phyloP scores from a whole-genome alignment of 2,888 invertebrate species.

The Orchesellides sinensis region DNA sequence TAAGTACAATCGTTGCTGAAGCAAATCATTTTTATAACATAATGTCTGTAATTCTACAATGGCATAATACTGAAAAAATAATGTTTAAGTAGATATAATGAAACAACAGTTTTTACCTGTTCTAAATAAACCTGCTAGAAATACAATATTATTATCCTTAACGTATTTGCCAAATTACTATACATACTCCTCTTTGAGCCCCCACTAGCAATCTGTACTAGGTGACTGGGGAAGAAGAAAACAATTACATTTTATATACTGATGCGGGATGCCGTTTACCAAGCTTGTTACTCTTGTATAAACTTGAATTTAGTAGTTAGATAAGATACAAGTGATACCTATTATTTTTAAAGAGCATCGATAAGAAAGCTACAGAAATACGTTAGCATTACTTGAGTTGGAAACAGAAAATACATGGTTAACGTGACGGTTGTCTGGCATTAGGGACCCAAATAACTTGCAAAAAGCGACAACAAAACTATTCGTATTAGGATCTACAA shows the following conservation, averaged over 20 bases:
- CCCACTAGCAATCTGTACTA: background rate
- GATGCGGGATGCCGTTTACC: constrained; percentile 64
- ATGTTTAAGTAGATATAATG: constrained; percentile 16
- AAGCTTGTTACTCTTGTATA: constrained; percentile 57
- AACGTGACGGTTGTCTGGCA: too few species aligned
- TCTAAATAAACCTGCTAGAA: constrained; percentile 5
- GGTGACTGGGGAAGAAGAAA: constrained; percentile 2
- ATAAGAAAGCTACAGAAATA: too few species aligned
- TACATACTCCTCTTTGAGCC: constrained; percentile 1
- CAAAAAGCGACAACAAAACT: too few species aligned
- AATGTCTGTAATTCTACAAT: background rate
- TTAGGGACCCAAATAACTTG: too few species aligned
- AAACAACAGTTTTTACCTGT: background rate
- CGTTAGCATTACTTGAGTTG: too few species aligned
- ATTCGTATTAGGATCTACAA: too few species aligned
- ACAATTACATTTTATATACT: constrained; percentile 51
- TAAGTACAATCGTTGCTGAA: constrained; percentile 16
- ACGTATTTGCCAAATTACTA: constrained; percentile 36
- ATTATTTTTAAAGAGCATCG: constrained; percentile 1
- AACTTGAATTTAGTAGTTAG: constrained; percentile 44
- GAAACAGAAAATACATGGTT: too few species aligned
- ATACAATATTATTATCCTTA: background rate
- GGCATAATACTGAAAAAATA: constrained; percentile 17
- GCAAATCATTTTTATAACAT: background rate
- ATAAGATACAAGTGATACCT: background rate